Evolutionary conservation across 2,888 invertebrate genomes (phyloP).

Genomic region (Brassicogethes aeneus): DNA sequence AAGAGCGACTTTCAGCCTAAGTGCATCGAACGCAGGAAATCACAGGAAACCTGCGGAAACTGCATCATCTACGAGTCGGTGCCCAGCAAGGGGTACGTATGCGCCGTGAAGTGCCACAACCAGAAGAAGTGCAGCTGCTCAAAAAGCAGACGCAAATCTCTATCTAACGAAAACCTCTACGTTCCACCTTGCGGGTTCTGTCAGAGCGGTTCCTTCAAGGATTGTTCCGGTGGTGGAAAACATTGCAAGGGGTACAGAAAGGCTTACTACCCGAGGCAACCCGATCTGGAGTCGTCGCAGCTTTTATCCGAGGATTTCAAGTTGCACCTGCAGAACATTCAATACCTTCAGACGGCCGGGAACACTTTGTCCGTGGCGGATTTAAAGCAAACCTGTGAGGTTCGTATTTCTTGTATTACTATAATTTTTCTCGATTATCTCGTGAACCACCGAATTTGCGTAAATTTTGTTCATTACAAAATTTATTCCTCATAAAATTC

Average conservation of each 20-base stretch:
- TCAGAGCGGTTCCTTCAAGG: slow-evolving; percentile 34
- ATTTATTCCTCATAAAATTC: too few relatives aligned
- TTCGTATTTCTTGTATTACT: slow-evolving; percentile 17
- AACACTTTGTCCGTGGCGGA: slow-evolving; percentile 54
- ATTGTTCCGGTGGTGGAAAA: slow-evolving; percentile 24
- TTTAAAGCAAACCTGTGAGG: slow-evolving; percentile 42
- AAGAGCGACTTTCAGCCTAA: slow-evolving; percentile 20
- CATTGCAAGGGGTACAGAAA: slow-evolving; percentile 30
- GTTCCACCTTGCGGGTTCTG: slow-evolving; percentile 42
- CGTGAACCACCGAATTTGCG: neutral
- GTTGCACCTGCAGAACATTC: slow-evolving; percentile 62
- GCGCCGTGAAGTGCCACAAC: slow-evolving; percentile 25
- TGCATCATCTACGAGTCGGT: slow-evolving; percentile 37
- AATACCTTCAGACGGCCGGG: slow-evolving; percentile 62
- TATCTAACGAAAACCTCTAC: slow-evolving; percentile 53
- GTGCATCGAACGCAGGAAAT: slow-evolving; percentile 24
- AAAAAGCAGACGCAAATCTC: slow-evolving; percentile 43
- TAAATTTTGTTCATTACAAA: too few relatives aligned
- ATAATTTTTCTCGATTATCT: slow-evolving; percentile 1
- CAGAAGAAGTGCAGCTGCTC: slow-evolving; percentile 31
- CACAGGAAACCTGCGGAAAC: slow-evolving; percentile 35
- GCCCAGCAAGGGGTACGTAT: slow-evolving; percentile 27
- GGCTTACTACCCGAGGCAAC: slow-evolving; percentile 36
- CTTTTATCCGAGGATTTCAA: slow-evolving; percentile 63
- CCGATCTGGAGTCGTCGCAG: slow-evolving; percentile 52